These are phyloP conservation scores for Phyllotis vaccarum DNA, from an alignment of 2,797 vertebrate genomes.

Conservation along the genomic window DNA sequence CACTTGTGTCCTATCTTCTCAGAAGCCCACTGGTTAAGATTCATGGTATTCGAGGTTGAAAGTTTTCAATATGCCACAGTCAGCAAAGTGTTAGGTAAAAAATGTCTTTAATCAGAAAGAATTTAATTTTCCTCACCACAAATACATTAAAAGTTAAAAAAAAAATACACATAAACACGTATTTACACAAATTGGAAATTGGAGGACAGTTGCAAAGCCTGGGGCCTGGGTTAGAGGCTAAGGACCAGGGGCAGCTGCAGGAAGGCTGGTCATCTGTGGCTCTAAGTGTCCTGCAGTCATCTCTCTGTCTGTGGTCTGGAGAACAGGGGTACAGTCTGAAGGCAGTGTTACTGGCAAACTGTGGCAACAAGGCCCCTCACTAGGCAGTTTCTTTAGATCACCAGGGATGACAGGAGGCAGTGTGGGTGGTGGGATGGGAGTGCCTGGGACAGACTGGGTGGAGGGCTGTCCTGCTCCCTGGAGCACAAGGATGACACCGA, in stretches of 20 bases:
- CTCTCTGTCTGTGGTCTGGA: neutral
- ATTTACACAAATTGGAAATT: constrained; percentile 58
- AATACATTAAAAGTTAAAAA: constrained; percentile 70
- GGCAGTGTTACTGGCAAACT: constrained; percentile 83
- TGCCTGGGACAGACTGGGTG: constrained; percentile 4
- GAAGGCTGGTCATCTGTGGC: neutral
- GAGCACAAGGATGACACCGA: constrained; percentile 89
- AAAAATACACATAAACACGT: neutral
- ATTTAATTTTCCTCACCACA: constrained; percentile 63
- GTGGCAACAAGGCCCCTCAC: constrained; percentile 84
- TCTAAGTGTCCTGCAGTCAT: neutral
- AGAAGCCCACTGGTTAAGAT: constrained; percentile 23
- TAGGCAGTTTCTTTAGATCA: neutral
- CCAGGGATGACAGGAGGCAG: constrained; percentile 24
- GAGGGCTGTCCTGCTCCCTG: constrained; percentile 88
- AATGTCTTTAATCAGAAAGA: constrained; percentile 78
- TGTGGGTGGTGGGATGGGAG: constrained; percentile 59
- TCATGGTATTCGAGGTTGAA: neutral
- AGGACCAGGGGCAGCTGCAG: constrained; percentile 43
- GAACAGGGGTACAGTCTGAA: constrained; percentile 47
- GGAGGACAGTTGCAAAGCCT: neutral
- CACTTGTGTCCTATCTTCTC: neutral
- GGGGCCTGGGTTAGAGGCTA: constrained; percentile 16
- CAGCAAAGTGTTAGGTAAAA: constrained; percentile 66
- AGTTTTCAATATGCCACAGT: constrained; percentile 46